Evolutionary conservation across 2,797 vertebrate genomes (phyloP).

Genomic region (Ctenochaetus hawaiiensis): DNA sequence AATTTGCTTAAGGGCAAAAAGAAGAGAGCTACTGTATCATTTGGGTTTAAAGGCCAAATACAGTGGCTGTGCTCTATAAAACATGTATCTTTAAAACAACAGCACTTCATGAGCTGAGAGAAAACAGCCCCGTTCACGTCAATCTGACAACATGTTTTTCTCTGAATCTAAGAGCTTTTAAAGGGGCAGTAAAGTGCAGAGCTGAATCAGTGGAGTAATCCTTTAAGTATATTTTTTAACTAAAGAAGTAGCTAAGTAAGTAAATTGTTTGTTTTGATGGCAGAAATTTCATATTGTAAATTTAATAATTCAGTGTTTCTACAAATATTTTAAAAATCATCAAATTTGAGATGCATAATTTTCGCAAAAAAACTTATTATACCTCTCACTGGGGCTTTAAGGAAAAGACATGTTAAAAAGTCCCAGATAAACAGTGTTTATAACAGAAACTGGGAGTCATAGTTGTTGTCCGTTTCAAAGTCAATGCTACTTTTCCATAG

Average conservation of each 20-base stretch:
- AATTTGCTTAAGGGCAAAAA: conserved; percentile 21
- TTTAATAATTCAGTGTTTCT: too few species aligned
- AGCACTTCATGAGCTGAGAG: conserved; percentile 18
- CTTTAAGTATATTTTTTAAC: too few species aligned
- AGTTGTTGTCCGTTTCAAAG: not conserved
- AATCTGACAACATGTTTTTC: conserved; percentile 16
- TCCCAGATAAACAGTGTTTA: not conserved
- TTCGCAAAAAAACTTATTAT: too few species aligned
- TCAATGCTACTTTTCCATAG: not conserved
- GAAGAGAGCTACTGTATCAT: conserved; percentile 8
- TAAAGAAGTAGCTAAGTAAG: too few species aligned
- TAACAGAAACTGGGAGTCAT: not conserved
- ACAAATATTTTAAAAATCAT: too few species aligned
- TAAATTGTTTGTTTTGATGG: too few species aligned
- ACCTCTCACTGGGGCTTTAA: too few species aligned
- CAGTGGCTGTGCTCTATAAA: conserved; percentile 15
- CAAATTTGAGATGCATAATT: too few species aligned
- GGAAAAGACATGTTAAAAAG: not conserved
- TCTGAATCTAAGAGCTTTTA: conserved; percentile 1
- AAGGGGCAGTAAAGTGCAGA: not conserved
- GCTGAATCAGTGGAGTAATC: too few species aligned
- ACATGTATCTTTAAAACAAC: conserved; percentile 1
- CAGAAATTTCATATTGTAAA: too few species aligned
- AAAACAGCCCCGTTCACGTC: not conserved
- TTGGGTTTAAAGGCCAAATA: conserved; percentile 21